Evolutionary conservation across 2,888 invertebrate species (phyloP), one percentile per base, ranked within the genome.

Genomic region (Drosophila siamana): DNA sequence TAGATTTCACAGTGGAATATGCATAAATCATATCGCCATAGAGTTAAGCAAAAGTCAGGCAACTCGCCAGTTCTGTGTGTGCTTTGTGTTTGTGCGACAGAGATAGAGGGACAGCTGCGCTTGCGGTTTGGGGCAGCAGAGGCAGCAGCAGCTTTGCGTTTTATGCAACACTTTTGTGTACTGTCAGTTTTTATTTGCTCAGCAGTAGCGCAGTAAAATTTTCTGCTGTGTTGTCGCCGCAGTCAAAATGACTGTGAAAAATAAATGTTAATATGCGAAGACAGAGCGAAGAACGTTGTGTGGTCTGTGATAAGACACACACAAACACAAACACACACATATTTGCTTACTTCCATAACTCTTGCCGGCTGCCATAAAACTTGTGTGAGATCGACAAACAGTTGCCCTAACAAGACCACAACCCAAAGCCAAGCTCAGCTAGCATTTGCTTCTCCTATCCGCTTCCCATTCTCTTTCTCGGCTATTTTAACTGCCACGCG

Each of bases 211-310:
- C 68, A 69, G 72, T 80, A 74, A 82, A 82, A 80, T 69, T 68
- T 86, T 83, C 51, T 75, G 84, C 82, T 80, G 82, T 77, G 86
- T 82, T 82, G 86, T 83, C 76, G 76, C 62, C 78, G 63, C 72
- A 72, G 77, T 74, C 82, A 79, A 86, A 84, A 79, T 81, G 75
- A 72, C 73, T 81, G 78, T 75, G 83, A 81, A 81, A 86, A 86
- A 89, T 87, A 89, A 88, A 89, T 88, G 88, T 84, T 86, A 89
- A 88, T 86, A 82, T 74, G 86, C 66, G 67, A 66, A 69, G 66
- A 73, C 64, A 61, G 36, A 57, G 44, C 51, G 76, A 19, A 57
- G 44, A 55, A 71, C 43, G 55, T 44, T 59, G 71, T 75, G 67
- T 63, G 74, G 74, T 71, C 56, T 62, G 41, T 60, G 75, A 75